These are phyloP conservation scores for Sturmia bella DNA, from an alignment of 2,888 invertebrate species.

Conservation along the genomic window DNA sequence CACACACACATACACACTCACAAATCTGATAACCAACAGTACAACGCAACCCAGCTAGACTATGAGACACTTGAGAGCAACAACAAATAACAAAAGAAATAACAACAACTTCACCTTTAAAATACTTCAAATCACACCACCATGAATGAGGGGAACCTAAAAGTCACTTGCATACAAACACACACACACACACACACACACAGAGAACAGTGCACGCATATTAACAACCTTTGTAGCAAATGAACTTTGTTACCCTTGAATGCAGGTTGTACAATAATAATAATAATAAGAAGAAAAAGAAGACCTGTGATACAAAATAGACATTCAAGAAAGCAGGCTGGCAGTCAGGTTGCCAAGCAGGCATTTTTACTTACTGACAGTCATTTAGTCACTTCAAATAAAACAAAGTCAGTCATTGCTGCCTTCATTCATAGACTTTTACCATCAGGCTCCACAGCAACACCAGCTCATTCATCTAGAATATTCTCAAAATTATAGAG, in stretches of 20 bases:
- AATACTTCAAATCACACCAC: conserved; percentile 70
- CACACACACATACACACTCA: neutral
- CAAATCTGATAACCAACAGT: conserved; percentile 1
- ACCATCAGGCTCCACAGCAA: neutral
- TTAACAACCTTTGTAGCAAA: conserved; percentile 7
- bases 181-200: conserved; percentile 1
- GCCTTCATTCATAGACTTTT: conserved; percentile 32
- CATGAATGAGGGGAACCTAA: conserved; percentile 63
- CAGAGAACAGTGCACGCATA: neutral
- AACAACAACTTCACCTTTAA: conserved; percentile 69
- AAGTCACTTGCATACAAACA: conserved; percentile 28
- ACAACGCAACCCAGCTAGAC: conserved; percentile 51
- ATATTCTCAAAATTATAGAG: conserved; percentile 7
- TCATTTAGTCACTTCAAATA: conserved; percentile 12
- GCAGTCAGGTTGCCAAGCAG: neutral
- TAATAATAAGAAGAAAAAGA: conserved; percentile 20
- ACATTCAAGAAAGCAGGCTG: neutral
- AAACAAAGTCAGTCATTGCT: conserved; percentile 7
- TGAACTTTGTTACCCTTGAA: conserved; percentile 70
- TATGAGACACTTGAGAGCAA: conserved; percentile 61
- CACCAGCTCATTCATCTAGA: conserved; percentile 20
- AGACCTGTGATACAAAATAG: conserved; percentile 33
- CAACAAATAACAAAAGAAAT: conserved; percentile 36
- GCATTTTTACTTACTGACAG: neutral
- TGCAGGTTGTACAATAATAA: conserved; percentile 57